Evolutionary conservation across 2,888 invertebrate genomes (phyloP).

Genomic region (Apodemia hepburni): DNA sequence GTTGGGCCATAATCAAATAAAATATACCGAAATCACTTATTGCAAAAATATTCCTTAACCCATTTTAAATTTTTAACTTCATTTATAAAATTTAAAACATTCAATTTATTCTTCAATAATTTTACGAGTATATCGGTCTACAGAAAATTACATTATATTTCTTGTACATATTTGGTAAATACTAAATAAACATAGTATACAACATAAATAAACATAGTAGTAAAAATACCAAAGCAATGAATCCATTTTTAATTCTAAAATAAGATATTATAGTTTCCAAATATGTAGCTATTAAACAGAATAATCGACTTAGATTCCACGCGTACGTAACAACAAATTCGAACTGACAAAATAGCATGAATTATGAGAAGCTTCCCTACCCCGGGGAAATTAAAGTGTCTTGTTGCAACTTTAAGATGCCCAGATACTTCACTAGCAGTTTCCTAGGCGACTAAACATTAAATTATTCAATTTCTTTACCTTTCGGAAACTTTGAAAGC

Average conservation of each 20-base stretch:
- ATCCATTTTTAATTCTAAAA: neutral
- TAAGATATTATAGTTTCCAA: constrained; percentile 7
- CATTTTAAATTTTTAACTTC: too few species aligned
- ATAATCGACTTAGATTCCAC: constrained; percentile 5
- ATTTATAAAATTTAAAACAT: too few species aligned
- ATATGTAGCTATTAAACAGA: neutral
- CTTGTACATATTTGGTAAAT: too few species aligned
- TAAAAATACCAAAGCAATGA: too few species aligned
- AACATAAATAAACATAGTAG: too few species aligned
- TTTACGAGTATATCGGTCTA: too few species aligned
- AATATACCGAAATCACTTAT: too few species aligned
- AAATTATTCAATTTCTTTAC: constrained; percentile 55
- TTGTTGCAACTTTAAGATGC: constrained; percentile 69
- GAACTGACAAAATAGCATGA: constrained; percentile 77
- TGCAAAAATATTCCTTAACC: too few species aligned
- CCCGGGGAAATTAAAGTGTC: constrained; percentile 77
- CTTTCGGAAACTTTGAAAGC: constrained; percentile 38
- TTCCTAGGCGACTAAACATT: constrained; percentile 50
- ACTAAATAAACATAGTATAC: too few species aligned
- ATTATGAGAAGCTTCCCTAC: constrained; percentile 66
- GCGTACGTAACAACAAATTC: constrained; percentile 50
- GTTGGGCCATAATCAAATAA: too few species aligned
- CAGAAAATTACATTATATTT: too few species aligned
- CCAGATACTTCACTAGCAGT: constrained; percentile 52
- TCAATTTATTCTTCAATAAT: too few species aligned